Evolutionary conservation across 2,797 vertebrate species (phyloP).

Genomic region (Luscinia luscinia): DNA sequence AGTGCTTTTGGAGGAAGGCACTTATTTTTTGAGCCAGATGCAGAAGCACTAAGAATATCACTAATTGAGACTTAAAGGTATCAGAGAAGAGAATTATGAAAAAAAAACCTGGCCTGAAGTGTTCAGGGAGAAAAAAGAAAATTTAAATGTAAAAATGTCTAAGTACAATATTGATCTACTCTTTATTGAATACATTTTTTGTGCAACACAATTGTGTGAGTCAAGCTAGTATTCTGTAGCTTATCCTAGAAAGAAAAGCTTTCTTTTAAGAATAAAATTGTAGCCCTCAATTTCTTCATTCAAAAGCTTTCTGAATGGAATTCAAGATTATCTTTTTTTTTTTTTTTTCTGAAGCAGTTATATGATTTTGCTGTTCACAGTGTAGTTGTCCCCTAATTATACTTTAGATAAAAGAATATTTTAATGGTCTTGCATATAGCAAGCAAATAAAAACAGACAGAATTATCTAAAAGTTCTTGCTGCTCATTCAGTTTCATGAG

Average conservation of each 20-base stretch:
- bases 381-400: conserved; percentile 31
- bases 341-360: conserved; percentile 23
- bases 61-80: conserved; percentile 11
- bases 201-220: neutral
- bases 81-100: neutral
- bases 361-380: conserved; percentile 10
- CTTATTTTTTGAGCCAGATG: conserved; percentile 30
- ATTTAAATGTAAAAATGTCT: conserved; percentile 22
- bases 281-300: conserved; percentile 27
- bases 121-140: neutral
- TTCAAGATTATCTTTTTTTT: conserved; percentile 17
- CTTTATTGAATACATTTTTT: conserved; percentile 31
- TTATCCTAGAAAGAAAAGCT: conserved; percentile 28
- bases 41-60: conserved; percentile 7
- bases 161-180: conserved; percentile 29
- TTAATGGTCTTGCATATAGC: neutral
- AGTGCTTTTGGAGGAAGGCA: neutral
- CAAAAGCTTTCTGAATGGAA: conserved; percentile 55
- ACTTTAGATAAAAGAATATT: conserved; percentile 52
- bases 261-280: conserved; percentile 40
- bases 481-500: conserved; percentile 51
- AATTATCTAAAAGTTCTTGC: conserved; percentile 45
- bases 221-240: conserved; percentile 40
- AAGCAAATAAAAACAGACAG: conserved; percentile 45
- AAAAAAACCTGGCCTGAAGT: neutral